Conservation (phyloP, 1,140 invertebrate genomes). For the Atta cephalotes region DNA sequence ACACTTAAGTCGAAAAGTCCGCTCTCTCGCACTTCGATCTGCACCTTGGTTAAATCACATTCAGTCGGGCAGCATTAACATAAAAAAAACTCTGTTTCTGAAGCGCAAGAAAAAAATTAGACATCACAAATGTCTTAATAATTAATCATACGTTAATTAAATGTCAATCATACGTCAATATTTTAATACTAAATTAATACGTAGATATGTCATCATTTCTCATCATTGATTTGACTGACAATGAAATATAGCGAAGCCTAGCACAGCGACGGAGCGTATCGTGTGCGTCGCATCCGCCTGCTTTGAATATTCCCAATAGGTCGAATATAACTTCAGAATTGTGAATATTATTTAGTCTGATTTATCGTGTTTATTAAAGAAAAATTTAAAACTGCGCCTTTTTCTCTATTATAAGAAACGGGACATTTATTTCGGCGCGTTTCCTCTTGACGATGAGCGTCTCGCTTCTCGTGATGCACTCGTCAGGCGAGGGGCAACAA, state of each 20-base stretch:
- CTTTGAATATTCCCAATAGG: neutral
- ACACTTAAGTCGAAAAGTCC: neutral
- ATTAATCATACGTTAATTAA: neutral
- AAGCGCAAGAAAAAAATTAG: neutral
- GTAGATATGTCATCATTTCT: neutral
- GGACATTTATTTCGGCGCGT: slow-evolving; percentile 60
- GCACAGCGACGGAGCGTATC: neutral
- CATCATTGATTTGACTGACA: neutral
- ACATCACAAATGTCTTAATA: neutral
- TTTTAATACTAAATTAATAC: neutral
- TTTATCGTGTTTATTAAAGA: slow-evolving; percentile 5
- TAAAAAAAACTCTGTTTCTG: neutral
- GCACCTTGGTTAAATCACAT: neutral
- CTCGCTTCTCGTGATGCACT: slow-evolving; percentile 13
- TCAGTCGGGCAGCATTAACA: neutral
- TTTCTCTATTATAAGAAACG: slow-evolving; percentile 5
- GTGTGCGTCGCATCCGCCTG: neutral
- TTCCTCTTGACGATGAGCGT: slow-evolving; percentile 19
- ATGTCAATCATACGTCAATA: neutral
- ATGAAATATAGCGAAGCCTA: neutral
- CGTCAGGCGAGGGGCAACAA: slow-evolving; percentile 64
- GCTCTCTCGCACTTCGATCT: neutral
- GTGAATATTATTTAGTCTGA: slow-evolving; percentile 10
- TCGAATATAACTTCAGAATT: neutral
- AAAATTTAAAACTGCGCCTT: neutral